Percentiles rank a stretch among this genome's conserved stretches.
Conservation (phyloP, 2,113 vertebrate species). For the Oxyruncus cristatus region DNA sequence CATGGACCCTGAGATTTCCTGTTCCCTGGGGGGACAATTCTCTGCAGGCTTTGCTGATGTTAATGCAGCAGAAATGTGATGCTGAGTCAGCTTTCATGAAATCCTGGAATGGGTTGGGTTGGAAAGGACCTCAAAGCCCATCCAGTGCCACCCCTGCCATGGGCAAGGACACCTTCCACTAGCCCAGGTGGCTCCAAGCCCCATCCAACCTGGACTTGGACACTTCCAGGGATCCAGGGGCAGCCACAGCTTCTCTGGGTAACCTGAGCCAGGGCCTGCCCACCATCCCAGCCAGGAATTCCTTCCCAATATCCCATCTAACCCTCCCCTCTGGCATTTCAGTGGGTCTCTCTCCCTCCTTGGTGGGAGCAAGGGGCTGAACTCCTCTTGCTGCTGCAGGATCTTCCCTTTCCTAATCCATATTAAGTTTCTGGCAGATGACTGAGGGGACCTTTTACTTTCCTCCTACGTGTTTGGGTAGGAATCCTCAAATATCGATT, state of each 20-base stretch:
- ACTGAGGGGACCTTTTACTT: background rate
- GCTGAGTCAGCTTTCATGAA: background rate
- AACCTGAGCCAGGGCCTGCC: background rate
- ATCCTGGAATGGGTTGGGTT: background rate
- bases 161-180: background rate
- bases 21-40: too few species aligned
- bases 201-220: background rate
- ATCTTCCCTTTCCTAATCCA: background rate
- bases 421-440: background rate
- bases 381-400: background rate
- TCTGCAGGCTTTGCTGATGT: background rate
- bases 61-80: background rate
- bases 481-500: background rate
- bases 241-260: background rate
- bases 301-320: background rate
- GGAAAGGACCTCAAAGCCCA: accelerated
- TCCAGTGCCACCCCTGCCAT: accelerated
- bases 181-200: background rate
- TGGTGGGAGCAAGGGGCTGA: background rate
- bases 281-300: background rate
- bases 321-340: background rate
- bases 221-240: background rate
- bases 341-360: accelerated
- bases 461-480: background rate
- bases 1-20: accelerated